These are phyloP conservation scores for Callipepla californica DNA, from an alignment of 2,113 vertebrate species.

Conservation along the genomic window DNA sequence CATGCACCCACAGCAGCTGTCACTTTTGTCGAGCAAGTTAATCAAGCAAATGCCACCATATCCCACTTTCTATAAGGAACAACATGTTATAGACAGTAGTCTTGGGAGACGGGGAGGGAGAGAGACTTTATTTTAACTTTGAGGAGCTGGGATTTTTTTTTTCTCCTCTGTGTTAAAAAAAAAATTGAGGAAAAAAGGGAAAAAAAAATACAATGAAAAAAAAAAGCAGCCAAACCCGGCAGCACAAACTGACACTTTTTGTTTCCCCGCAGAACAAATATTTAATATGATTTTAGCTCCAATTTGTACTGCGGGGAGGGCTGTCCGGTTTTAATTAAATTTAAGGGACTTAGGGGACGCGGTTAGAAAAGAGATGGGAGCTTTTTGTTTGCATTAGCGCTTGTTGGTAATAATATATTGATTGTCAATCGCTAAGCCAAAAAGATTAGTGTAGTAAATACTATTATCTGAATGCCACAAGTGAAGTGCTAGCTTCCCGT, in stretches of 20 bases:
- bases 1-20: conserved; percentile 98
- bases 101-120: conserved; percentile 84
- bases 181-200: neutral
- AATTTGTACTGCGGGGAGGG: conserved; percentile 46
- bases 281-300: conserved; percentile 72
- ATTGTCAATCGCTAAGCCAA: conserved; percentile 69
- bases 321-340: conserved; percentile 71
- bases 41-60: conserved; percentile 99
- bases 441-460: conserved; percentile 77
- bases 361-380: conserved; percentile 64
- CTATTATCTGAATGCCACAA: conserved; percentile 69
- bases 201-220: neutral
- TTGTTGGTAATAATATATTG: conserved; percentile 71
- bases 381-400: conserved; percentile 70
- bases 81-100: conserved; percentile 90
- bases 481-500: conserved; percentile 78
- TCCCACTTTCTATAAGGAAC: conserved; percentile 93
- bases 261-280: conserved; percentile 54
- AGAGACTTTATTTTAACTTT: conserved; percentile 88
- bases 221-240: conserved; percentile 38
- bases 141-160: conserved; percentile 78
- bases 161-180: conserved; percentile 12
- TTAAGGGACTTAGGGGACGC: conserved; percentile 54
- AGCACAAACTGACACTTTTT: conserved; percentile 70
- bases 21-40: conserved; percentile 99